These are phyloP conservation scores for Echinops telfairi DNA, from an alignment of 2,113 vertebrate species.

Conservation along the genomic window DNA sequence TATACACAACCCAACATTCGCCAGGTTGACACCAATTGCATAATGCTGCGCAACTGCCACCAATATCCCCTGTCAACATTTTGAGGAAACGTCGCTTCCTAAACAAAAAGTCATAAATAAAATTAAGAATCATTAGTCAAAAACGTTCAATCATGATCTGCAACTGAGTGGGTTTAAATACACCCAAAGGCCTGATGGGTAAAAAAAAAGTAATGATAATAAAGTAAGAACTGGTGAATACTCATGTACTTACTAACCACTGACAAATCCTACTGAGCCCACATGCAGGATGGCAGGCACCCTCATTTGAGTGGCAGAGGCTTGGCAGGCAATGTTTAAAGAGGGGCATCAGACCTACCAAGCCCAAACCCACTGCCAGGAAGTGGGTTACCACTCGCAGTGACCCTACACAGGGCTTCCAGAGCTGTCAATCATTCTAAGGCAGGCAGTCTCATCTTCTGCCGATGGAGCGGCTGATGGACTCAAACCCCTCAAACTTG, in stretches of 20 bases:
- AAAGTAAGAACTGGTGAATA: too few species aligned
- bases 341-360: not conserved
- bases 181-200: not conserved
- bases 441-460: too few species aligned
- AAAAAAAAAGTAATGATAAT: not conserved
- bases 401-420: too few species aligned
- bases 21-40: too few species aligned
- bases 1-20: too few species aligned
- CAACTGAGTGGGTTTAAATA: not conserved
- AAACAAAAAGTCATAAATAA: not conserved
- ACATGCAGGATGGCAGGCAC: not conserved
- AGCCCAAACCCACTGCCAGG: too few species aligned
- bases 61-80: not conserved
- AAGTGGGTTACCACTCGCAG: too few species aligned
- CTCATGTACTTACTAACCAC: too few species aligned
- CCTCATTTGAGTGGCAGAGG: not conserved
- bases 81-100: not conserved
- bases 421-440: too few species aligned
- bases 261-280: not conserved
- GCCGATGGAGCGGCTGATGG: too few species aligned
- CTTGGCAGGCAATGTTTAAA: rapidly evolving
- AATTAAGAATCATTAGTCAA: not conserved
- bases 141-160: not conserved
- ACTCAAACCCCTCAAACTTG: too few species aligned
- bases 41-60: not conserved